Base-by-base conservation (phyloP, 2,113 vertebrate species). In the Leptobrachium leishanense region DNA sequence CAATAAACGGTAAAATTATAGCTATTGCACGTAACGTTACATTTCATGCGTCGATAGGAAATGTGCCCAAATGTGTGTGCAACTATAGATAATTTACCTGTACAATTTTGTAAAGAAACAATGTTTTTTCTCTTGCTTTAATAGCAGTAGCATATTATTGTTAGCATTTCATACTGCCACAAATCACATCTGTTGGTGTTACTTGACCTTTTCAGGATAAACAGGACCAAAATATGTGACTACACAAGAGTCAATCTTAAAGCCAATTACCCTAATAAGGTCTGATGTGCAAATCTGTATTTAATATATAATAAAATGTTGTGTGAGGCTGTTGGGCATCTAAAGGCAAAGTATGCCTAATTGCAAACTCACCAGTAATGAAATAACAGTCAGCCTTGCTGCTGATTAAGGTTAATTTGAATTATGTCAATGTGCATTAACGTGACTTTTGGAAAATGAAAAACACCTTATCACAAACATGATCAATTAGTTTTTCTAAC, bases 401-500 rank as follows among this genome's bases (percentile, higher is more conserved):
- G 87, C 89, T 93, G 91, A 94, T 94, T 92, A 93, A 91, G 89
- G 91, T 93, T 92, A 94, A 93, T 94, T 92, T 94, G 88, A 92
- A 91, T 92, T 90, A 90, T 87, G 92, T 92, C 92, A 90, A 90
- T 93, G 89, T 91, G 88, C 90, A 93, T 93, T 93, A 93, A 87
- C 72, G 82, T 92, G 89, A 89, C 89, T 90, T 94, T 92, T 92
- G 86, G 84, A 89, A 89, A 92, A 90, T 90, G 90, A 93, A 87
- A 88, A 92, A 83, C 90, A 93, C 86, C 88, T 92, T 87, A 86
- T 86, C 92, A 88, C 88, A 88, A 90, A 90, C 91, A 93, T 92
- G 92, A 94, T 93, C 92, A 91, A 94, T 92, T 92, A 92, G 88
- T 86, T 85, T 83, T 84, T 85, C 87, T 92, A 88, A 90, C 88